A percentile compares a stretch with the other conserved stretches of the same genome.
phyloP scores from a whole-genome alignment of 1,140 invertebrate genomes.

The Drosophila nikananu region DNA sequence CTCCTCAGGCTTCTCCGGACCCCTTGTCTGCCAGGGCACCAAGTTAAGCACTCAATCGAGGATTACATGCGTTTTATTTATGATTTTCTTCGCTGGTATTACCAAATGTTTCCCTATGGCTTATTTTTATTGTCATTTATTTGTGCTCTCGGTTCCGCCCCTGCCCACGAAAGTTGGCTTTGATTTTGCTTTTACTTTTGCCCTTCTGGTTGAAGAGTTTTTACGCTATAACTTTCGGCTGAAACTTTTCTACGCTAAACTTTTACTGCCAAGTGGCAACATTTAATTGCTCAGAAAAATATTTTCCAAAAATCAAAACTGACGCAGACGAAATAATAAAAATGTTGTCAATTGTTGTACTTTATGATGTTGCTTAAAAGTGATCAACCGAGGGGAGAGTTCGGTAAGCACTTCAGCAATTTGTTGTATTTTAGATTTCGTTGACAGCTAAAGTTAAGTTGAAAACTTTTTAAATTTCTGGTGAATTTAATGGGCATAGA shows the following conservation, averaged over 20 bases:
- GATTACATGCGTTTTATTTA: conserved; percentile 83
- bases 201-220: conserved; percentile 58
- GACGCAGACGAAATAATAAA: conserved; percentile 46
- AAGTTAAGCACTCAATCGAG: conserved; percentile 79
- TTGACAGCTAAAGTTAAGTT: conserved; percentile 61
- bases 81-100: conserved; percentile 79
- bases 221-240: conserved; percentile 60
- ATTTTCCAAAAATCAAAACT: conserved; percentile 54
- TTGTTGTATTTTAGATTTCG: conserved; percentile 60
- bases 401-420: conserved; percentile 57
- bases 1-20: neutral
- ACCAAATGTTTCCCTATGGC: conserved; percentile 66
- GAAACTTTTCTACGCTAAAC: conserved; percentile 71
- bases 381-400: conserved; percentile 26
- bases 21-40: conserved; percentile 47
- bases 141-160: conserved; percentile 36
- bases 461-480: conserved; percentile 51
- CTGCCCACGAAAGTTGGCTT: conserved; percentile 44
- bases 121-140: conserved; percentile 72
- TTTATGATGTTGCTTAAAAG: conserved; percentile 70
- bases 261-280: conserved; percentile 75
- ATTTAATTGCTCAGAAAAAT: conserved; percentile 83
- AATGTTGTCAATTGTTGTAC: conserved; percentile 78
- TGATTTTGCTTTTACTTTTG: conserved; percentile 41
- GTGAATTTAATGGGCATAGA: neutral